A percentile compares a stretch with the other conserved stretches of the same genome.
These are phyloP conservation scores for Characodon lateralis DNA, from an alignment of 2,797 vertebrate genomes.

Conservation along the genomic window DNA sequence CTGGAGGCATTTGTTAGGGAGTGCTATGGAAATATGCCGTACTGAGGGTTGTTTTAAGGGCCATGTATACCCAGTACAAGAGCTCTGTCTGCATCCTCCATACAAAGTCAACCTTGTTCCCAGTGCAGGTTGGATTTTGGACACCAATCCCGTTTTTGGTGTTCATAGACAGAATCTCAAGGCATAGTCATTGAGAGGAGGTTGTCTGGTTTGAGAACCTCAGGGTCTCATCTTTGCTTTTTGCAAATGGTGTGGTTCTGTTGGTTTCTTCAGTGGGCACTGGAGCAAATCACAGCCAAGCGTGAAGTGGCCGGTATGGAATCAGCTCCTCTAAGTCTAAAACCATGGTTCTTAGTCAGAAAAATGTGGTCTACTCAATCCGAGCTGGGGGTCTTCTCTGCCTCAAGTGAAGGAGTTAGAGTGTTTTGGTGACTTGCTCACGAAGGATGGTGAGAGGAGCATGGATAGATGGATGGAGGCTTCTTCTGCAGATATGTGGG, in stretches of 20 bases:
- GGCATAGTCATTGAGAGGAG: neutral
- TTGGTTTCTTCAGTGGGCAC: neutral
- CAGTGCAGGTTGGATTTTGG: neutral
- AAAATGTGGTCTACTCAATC: neutral
- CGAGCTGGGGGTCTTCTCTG: neutral
- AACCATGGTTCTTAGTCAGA: neutral
- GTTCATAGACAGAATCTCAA: neutral
- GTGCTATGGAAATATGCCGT: neutral
- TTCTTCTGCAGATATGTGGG: neutral
- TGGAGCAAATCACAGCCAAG: neutral
- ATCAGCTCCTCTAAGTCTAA: neutral
- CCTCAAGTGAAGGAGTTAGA: neutral
- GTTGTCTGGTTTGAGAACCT: neutral
- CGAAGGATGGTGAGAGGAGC: neutral
- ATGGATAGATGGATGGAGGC: neutral
- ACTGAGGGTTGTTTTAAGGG: neutral
- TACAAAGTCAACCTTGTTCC: neutral
- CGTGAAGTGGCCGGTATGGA: neutral
- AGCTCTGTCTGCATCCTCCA: neutral
- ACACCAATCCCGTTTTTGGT: neutral
- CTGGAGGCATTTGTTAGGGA: neutral
- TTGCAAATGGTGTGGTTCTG: neutral
- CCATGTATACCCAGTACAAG: neutral
- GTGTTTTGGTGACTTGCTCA: neutral
- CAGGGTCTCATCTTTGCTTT: neutral